phyloP scores from a whole-genome alignment of 1,140 invertebrate species.

The Tyrophagus putrescentiae region DNA sequence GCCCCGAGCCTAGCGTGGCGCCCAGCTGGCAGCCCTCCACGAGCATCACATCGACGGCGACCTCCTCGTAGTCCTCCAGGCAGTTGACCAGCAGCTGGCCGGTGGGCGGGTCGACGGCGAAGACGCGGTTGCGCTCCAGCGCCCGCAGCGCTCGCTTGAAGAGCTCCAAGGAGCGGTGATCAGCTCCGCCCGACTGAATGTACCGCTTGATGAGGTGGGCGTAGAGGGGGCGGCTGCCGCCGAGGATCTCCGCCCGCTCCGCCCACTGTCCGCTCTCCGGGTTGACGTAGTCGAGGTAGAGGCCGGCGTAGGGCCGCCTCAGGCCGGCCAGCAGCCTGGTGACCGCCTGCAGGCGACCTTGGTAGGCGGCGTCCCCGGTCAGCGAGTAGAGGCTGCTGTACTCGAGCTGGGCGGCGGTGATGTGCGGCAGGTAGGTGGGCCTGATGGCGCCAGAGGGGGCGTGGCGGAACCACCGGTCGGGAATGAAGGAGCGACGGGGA shows the following conservation, averaged over 20 bases:
- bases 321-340: slow-evolving; percentile 59
- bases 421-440: slow-evolving; percentile 90
- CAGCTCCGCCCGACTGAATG: slow-evolving; percentile 65
- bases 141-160: slow-evolving; percentile 43
- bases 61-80: no score
- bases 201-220: slow-evolving; percentile 94
- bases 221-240: slow-evolving; percentile 93
- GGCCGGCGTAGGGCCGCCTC: slow-evolving; percentile 47
- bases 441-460: no score
- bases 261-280: slow-evolving; percentile 82
- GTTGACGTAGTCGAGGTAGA: slow-evolving; percentile 95
- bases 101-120: neutral
- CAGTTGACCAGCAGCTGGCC: slow-evolving; percentile 30
- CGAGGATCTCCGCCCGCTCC: slow-evolving; percentile 62
- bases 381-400: slow-evolving; percentile 90
- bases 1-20: slow-evolving; percentile 80
- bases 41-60: slow-evolving; percentile 97
- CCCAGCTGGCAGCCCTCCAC: slow-evolving; percentile 91
- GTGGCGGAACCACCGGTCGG: no score
- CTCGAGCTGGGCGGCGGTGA: slow-evolving; percentile 90
- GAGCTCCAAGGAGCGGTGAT: slow-evolving; percentile 70
- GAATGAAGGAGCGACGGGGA: no score
- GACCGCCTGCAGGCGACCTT: slow-evolving; percentile 74
- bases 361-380: slow-evolving; percentile 72
- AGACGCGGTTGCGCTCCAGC: neutral